Base-by-base conservation (phyloP, 2,888 invertebrate species). In the Odontomyia ornata region DNA sequence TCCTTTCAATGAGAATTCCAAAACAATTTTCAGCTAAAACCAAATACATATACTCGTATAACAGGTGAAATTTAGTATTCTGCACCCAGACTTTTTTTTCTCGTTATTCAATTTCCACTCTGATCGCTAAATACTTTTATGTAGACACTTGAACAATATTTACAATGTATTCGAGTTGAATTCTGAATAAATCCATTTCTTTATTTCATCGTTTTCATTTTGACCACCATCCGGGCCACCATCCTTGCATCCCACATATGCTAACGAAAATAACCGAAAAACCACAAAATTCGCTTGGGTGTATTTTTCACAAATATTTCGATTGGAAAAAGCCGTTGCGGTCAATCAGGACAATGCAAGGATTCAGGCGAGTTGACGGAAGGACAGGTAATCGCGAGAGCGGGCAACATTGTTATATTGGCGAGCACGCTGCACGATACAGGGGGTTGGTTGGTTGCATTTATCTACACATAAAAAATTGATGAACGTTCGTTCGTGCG, bases 261-360 rank as follows among this genome's bases (percentile, higher is more conserved):
- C 52, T 15, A 9, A 7, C 23, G 25, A 60, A 21, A 60, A 5
- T 25, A 7, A 13, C 60, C 27, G 23, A 21, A 18, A 18, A 60
- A 60, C 60, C 60, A 25, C 60, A 60, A 60, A 60, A 60, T 21
- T 25, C 25, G 25, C 23, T 18, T 23, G 13, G 23, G n/a, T 52
- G 3, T 15, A 15, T 52, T 52, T 52, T 52, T 52, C 52, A 52
- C 52, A 52, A 52, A 52, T 18, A 52, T 52, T 52, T 52, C 52
- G 18, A 52, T 4, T 52, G 52, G 15, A 52, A 52, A 52, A 52
- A 52, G 52, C 52, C 52, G 15, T 52, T 52, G 52, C 52, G 52
- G 52, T 52, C 52, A 52, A 52, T 52, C 52, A 52, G 43, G 18
- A 52, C 52, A 52, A 52, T 52, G 52, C 4, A 52, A 52, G 52